These are phyloP conservation scores for Caenorhabditis sp. DNA, from an alignment of 2,888 invertebrate genomes.

Conservation along the genomic window DNA sequence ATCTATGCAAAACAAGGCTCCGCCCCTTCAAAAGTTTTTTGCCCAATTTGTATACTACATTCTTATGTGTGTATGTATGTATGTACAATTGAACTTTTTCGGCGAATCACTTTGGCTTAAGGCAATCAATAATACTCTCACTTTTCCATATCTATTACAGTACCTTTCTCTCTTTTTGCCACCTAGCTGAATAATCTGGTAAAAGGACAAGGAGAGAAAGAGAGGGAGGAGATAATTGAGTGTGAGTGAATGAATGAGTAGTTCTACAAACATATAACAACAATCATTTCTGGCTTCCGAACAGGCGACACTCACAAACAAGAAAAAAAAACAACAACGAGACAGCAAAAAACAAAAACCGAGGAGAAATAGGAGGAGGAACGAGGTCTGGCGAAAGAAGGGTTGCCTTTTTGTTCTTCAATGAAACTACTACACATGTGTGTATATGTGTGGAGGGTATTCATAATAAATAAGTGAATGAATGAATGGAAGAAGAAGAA, in stretches of 20 bases:
- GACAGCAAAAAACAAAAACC: background rate
- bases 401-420: background rate
- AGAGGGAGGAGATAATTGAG: too few species aligned
- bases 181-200: too few species aligned
- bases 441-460: conserved; percentile 1
- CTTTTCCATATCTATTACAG: too few species aligned
- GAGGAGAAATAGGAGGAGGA: background rate
- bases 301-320: background rate
- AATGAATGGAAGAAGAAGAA: background rate
- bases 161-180: too few species aligned
- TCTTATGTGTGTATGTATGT: too few species aligned
- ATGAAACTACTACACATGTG: conserved; percentile 1
- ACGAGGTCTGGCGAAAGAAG: too few species aligned
- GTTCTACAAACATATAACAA: background rate
- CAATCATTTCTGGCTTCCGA: background rate
- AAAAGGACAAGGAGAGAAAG: too few species aligned
- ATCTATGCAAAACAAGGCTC: background rate
- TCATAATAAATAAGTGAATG: conserved; percentile 1
- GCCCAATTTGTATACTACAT: too few species aligned
- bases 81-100: too few species aligned
- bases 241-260: too few species aligned
- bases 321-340: conserved; percentile 5
- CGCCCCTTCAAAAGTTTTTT: background rate
- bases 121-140: too few species aligned
- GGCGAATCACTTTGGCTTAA: too few species aligned